Evolutionary conservation across 2,113 vertebrate species (phyloP).

Genomic region (Poeciliopsis prolifica): DNA sequence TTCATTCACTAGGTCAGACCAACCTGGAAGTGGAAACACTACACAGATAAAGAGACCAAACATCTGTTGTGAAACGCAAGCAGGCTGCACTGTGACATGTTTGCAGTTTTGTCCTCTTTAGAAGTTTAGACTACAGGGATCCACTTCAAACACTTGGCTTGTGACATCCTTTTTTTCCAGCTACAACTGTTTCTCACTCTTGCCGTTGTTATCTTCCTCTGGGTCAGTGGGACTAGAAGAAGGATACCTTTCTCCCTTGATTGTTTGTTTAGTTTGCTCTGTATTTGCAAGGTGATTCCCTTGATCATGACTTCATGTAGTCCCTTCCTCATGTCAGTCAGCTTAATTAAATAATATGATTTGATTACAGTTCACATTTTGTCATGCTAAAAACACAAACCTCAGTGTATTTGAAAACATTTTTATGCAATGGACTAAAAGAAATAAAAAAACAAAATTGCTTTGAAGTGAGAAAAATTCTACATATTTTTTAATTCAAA

Average conservation of each 20-base stretch:
- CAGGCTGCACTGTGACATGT: constrained; percentile 89
- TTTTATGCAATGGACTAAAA: not conserved
- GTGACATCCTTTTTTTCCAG: constrained; percentile 49
- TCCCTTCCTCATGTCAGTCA: not conserved
- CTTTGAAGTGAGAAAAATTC: not conserved
- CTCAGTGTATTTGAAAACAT: not conserved
- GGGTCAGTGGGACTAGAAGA: constrained; percentile 74
- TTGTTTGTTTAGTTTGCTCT: constrained; percentile 74
- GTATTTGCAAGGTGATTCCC: constrained; percentile 30
- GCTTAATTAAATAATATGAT: not conserved
- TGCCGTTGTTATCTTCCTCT: constrained; percentile 39
- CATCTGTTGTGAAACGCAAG: constrained; percentile 95
- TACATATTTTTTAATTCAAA: too few species aligned
- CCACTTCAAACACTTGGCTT: constrained; percentile 91
- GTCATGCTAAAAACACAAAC: not conserved
- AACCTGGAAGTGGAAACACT: constrained; percentile 92
- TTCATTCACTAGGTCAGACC: constrained; percentile 90
- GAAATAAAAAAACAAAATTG: not conserved
- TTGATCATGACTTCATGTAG: not conserved
- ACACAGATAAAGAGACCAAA: constrained; percentile 89
- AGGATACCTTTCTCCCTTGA: constrained; percentile 86
- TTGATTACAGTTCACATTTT: not conserved
- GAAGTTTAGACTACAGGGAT: constrained; percentile 87
- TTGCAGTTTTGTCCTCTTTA: constrained; percentile 92
- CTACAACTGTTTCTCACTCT: constrained; percentile 69